Evolutionary conservation across 2,888 invertebrate species (phyloP).

Genomic region (Heliconius sara): DNA sequence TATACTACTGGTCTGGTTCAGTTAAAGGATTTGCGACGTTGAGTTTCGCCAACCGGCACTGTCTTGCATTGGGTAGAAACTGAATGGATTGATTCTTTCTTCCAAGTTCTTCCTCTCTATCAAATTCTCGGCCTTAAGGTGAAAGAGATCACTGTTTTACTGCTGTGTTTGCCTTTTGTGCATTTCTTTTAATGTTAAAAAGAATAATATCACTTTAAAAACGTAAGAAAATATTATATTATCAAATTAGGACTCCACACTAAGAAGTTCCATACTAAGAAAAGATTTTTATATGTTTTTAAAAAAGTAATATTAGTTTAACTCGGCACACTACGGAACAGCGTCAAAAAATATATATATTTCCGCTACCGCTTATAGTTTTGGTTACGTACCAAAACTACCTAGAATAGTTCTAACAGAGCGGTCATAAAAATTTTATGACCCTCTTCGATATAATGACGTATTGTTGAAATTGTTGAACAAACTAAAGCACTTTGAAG

Average conservation of each 20-base stretch:
- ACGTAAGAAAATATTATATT: too few relatives aligned
- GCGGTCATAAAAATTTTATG: constrained; percentile 31
- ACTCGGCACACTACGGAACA: background rate
- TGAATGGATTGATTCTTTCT: too few relatives aligned
- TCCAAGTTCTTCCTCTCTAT: too few relatives aligned
- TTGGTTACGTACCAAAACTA: background rate
- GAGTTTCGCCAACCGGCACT: background rate
- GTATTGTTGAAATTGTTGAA: constrained; percentile 4
- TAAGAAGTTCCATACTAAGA: too few relatives aligned
- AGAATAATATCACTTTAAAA: too few relatives aligned
- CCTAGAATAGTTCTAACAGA: constrained; percentile 11
- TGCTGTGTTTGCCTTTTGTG: too few relatives aligned
- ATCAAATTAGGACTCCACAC: too few relatives aligned
- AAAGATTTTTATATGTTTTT: too few relatives aligned
- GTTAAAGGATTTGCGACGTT: background rate
- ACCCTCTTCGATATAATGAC: constrained; percentile 27
- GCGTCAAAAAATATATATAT: background rate
- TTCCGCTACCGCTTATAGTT: constrained; percentile 26
- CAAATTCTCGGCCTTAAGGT: too few relatives aligned
- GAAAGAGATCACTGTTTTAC: too few relatives aligned
- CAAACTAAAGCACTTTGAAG: background rate
- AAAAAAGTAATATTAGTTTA: background rate
- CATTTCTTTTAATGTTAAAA: too few relatives aligned
- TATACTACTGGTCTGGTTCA: too few relatives aligned
- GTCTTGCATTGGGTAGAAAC: background rate